phyloP scores from a whole-genome alignment of 1,140 invertebrate species.

The Pseudomyrmex pallidus region DNA sequence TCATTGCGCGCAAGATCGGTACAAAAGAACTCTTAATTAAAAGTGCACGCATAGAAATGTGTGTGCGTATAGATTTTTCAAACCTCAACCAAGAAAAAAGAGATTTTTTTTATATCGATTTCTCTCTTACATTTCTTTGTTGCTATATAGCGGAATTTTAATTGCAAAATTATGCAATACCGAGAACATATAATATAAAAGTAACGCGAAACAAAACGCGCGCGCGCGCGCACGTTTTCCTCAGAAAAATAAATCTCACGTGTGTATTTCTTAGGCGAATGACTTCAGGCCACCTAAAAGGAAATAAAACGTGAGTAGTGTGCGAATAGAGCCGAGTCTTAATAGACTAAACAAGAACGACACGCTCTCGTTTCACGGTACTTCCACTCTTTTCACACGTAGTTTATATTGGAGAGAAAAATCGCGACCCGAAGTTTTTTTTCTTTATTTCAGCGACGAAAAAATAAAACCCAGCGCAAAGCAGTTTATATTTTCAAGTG shows the following conservation, averaged over 20 bases:
- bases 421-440: constrained; percentile 30
- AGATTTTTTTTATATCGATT: neutral
- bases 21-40: neutral
- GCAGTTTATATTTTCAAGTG: constrained; percentile 23
- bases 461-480: constrained; percentile 2
- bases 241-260: constrained; percentile 38
- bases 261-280: constrained; percentile 23
- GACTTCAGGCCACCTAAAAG: constrained; percentile 31
- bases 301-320: constrained; percentile 50
- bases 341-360: constrained; percentile 44
- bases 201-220: constrained; percentile 11
- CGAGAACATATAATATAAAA: neutral
- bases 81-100: neutral
- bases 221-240: neutral
- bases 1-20: neutral
- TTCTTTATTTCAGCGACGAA: neutral
- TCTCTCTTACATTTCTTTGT: neutral
- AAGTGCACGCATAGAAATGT: neutral
- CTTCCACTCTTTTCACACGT: constrained; percentile 43
- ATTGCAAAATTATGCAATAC: neutral
- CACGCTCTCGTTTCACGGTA: constrained; percentile 37
- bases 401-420: constrained; percentile 51
- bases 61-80: too few species aligned
- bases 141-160: neutral
- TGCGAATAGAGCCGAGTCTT: constrained; percentile 41